Base-by-base conservation (phyloP, 2,888 invertebrate genomes). In the Geophilus truncorum region DNA sequence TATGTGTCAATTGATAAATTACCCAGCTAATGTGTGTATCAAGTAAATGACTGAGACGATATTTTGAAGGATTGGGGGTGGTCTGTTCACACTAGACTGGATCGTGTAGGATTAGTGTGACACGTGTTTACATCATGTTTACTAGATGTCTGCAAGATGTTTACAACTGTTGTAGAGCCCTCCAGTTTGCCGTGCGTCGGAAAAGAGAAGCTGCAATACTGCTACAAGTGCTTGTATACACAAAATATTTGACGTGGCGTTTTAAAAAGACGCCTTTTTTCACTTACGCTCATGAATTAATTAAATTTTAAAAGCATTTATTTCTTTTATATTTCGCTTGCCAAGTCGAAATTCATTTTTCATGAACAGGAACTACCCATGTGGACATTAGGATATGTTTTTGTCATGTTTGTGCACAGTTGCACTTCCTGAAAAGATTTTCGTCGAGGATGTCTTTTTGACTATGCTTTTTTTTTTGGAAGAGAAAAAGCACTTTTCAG, bases 401-500 rank as follows among this genome's bases (percentile, higher is more conserved):
- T 70, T 70, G 70, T 70, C 70, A 70, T 70, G 70, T 70, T 70
- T 70, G 70, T 28, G 70, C 70, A 15, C 70, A 70, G 70, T 70
- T 70, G 70, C 70, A 28, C 28, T 70, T 70, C 70, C 70, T 70
- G 70, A 70, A 70, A n/a, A 70, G 70, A 70, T 70, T 70, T 70
- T 70, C 10, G 70, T 25, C n/a, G 70, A 51, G 51, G 25, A 23
- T 70, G 70, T 70, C 70, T 70, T 70, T 70, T 70, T 70, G 70
- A 70, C 70, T 70, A 70, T 25, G 70, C 28, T 25, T 70, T 70
- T 25, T n/a, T 62, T 70, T 70, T 12, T 25, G 25, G n/a, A 70
- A 28, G 70, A 70, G 70, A 70, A 70, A 70, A 70, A 70, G 70
- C 70, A 70, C 70, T 70, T 70, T 70, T 70, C 70, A 25, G 70